Evolutionary conservation across 2,113 vertebrate species (phyloP), one percentile per base, ranked within the genome.

Genomic region (Melospiza georgiana): DNA sequence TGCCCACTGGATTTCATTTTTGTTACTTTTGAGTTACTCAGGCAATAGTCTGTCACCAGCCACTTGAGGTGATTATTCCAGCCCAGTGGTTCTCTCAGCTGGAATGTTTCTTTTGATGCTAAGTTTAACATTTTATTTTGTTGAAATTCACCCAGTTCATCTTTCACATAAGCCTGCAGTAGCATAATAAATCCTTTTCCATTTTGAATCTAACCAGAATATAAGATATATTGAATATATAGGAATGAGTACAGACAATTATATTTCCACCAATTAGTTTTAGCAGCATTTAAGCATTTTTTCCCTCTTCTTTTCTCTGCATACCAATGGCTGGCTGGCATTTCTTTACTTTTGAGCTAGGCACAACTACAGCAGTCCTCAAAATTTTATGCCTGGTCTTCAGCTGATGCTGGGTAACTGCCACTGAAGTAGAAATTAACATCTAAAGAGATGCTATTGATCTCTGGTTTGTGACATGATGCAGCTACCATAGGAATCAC

Each of bases 11-110:
- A 93, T 92, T 96, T 96, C 39, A 88, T 84, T 97, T 97, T 77
- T 74, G 85, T 94, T 95, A 92, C 83, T 96, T 96, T 41, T 75
- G 44, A 84, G 61, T 94, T 96, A 93, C 48, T 92, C 69, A 75
- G 88, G 90, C 90, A 78, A 86, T 92, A 90, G 82, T 76, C 84
- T 95, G 84, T 85, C 93, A 95, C 95, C 75, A 95, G 91, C 82
- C 90, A 93, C 87, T 95, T 93, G 82, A 91, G 82, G 78, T 10
- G 59, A 94, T 97, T 91, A 96, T 96, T 97, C 94, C 91, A 95
- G 82, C 93, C 79, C 87, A 95, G 89, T 69, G 51, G 71, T 91
- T 93, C 83, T 92, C 93, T 94, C 90, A 92, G 92, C 73, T 95
- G 86, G 57, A 91, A 78, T 86, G 48, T 75, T 91, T 92, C 79